Conservation (phyloP, 2,888 invertebrate genomes). For the Lobophora halterata region DNA sequence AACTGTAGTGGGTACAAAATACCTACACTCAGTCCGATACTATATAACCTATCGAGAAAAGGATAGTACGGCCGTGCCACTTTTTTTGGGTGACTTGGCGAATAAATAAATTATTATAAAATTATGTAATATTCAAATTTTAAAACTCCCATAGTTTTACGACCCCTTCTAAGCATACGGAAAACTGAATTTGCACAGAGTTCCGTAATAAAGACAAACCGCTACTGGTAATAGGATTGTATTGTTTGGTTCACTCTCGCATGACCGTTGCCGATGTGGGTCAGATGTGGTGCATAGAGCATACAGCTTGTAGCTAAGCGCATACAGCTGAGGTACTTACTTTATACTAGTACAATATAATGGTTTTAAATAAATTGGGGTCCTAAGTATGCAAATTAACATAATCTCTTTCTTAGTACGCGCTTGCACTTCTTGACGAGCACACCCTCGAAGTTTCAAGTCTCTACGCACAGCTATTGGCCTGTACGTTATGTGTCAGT, state of each 20-base stretch:
- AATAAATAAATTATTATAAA: background rate
- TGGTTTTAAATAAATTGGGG: no score
- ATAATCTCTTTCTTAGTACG: no score
- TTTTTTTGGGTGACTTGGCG: background rate
- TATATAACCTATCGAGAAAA: no score
- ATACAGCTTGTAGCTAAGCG: constrained; percentile 17
- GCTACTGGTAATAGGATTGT: constrained; percentile 45
- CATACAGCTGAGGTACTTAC: constrained; percentile 1
- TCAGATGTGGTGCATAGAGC: constrained; percentile 41
- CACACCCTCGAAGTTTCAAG: no score
- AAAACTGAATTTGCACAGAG: constrained; percentile 35
- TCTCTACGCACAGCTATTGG: no score
- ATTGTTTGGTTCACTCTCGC: constrained; percentile 49
- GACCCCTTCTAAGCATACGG: constrained; percentile 1
- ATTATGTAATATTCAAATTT: background rate
- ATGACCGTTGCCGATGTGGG: constrained; percentile 39
- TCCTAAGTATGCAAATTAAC: no score
- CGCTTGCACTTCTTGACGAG: no score
- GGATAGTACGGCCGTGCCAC: no score
- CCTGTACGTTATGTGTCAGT: no score
- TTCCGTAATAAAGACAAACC: constrained; percentile 48
- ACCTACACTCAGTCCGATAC: no score
- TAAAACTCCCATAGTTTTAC: background rate
- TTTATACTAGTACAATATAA: background rate
- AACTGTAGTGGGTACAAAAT: no score